Evolutionary conservation across 1,140 invertebrate species (phyloP), one percentile per base, ranked within the genome.

Genomic region (Gerris buenoi): DNA sequence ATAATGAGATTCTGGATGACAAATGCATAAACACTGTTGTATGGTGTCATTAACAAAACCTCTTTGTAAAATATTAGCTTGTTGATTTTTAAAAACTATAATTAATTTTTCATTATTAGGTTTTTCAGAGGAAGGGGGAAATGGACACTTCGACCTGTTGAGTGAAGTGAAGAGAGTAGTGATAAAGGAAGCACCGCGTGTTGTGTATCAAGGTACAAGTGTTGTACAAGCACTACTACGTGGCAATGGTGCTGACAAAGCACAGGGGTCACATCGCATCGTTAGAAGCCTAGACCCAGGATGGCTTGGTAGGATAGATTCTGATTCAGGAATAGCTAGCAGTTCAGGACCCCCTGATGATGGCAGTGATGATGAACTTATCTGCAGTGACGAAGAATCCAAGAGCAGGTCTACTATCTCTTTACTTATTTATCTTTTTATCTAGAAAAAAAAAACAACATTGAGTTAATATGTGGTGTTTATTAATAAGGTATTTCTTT

Each of bases 271-370:
- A 27, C 29, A 59, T 29, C 64, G 27, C 23, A 61, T 68, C 61
- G 69, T 75, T 33, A 77, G 80, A 73, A 76, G 79, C 69, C 72
- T 85, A 58, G 77, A 84, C 77, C 67, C 71, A 65, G 79, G 78
- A 15, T 85, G 84, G 84, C 65, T 85, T 2, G 75, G 81, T 59
- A 78, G 83, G 71, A 77, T 79, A 69, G 68, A 70, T 65, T 61
- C 57, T 62, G 71, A 72, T 68, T 66, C 59, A 29, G 68, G 29
- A 62, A 15, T 57, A 62, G 25, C n/a, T 65, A 67, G 67, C 69
- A 64, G 33, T 18, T 46, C 33, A 46, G 33, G 33, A 46, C 33
- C 33, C 33, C 5, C 5, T 46, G 33, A 46, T 18, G 33, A 46
- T 46, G 33, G 18, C 18, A 46, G 33, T 46, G 33, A 18, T 10